Evolutionary conservation across 2,888 invertebrate species (phyloP).

Genomic region (Silvanus unidentatus): DNA sequence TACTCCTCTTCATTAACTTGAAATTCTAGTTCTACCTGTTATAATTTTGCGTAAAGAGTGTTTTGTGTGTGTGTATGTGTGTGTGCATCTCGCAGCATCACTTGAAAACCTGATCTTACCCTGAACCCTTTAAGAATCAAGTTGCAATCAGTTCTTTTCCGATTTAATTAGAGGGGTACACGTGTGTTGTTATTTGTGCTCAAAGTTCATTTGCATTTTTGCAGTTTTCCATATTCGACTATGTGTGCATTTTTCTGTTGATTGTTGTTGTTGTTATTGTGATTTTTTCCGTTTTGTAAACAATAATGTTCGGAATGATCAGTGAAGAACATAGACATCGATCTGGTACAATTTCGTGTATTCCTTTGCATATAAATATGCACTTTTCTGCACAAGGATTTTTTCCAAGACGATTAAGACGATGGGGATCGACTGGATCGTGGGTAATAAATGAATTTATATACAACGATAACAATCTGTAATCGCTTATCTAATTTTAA

Average conservation of each 20-base stretch:
- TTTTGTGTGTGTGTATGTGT: not conserved
- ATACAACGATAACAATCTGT: no score
- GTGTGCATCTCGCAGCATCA: slow-evolving; percentile 4
- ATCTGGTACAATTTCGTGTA: slow-evolving; percentile 46
- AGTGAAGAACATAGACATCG: slow-evolving; percentile 37
- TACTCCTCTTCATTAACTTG: slow-evolving; percentile 27
- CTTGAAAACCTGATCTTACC: slow-evolving; percentile 1
- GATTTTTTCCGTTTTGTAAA: slow-evolving; percentile 33
- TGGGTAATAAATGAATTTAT: slow-evolving; percentile 51
- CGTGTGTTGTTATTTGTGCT: not conserved
- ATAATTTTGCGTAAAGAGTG: slow-evolving; percentile 11
- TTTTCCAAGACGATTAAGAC: slow-evolving; percentile 60
- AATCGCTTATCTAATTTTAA: no score
- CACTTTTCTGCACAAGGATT: slow-evolving; percentile 53
- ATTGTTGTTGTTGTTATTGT: no score
- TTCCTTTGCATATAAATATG: slow-evolving; percentile 51
- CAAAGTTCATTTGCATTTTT: no score
- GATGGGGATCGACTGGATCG: slow-evolving; percentile 71
- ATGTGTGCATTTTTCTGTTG: no score
- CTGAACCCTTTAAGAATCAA: not conserved
- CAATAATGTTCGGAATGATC: no score
- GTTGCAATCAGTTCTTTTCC: not conserved
- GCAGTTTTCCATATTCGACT: no score
- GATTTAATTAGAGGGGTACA: not conserved
- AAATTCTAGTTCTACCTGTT: slow-evolving; percentile 46